phyloP scores from a whole-genome alignment of 2,888 invertebrate genomes.

The Alitta virens region DNA sequence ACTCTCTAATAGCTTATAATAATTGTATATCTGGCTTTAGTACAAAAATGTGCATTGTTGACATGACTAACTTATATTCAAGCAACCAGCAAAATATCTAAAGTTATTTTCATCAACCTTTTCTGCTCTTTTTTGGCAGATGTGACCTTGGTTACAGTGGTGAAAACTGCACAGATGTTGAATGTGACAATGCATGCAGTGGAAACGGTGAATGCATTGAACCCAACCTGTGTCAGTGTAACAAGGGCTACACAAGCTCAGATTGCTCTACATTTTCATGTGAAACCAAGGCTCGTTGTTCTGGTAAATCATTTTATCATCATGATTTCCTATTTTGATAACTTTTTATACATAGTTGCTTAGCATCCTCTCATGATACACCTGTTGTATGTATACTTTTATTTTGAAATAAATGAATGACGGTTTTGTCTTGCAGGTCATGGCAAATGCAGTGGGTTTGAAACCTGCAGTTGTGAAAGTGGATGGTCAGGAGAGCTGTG shows the following conservation, averaged over 20 bases:
- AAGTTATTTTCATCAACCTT: no score
- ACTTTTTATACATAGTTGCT: no score
- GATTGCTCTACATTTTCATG: conserved; percentile 1
- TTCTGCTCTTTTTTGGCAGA: neutral
- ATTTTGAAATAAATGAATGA: no score
- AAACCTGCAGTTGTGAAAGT: neutral
- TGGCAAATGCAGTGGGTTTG: neutral
- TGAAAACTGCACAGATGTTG: neutral
- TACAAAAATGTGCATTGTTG: no score
- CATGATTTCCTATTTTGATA: no score
- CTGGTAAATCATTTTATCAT: neutral
- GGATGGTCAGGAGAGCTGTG: neutral
- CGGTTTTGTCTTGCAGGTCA: neutral
- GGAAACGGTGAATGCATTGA: neutral
- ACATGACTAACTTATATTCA: no score
- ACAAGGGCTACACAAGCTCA: neutral
- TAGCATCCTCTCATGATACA: no score
- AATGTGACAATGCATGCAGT: neutral
- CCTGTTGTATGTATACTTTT: no score
- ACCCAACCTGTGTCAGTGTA: conserved; percentile 1
- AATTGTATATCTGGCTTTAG: no score
- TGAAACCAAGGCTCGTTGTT: neutral
- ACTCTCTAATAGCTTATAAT: no score
- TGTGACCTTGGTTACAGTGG: conserved; percentile 2
- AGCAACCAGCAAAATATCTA: neutral